Evolutionary conservation across 2,888 invertebrate genomes (phyloP), one percentile per base, ranked within the genome.

Genomic region (Drosophila anomalata): DNA sequence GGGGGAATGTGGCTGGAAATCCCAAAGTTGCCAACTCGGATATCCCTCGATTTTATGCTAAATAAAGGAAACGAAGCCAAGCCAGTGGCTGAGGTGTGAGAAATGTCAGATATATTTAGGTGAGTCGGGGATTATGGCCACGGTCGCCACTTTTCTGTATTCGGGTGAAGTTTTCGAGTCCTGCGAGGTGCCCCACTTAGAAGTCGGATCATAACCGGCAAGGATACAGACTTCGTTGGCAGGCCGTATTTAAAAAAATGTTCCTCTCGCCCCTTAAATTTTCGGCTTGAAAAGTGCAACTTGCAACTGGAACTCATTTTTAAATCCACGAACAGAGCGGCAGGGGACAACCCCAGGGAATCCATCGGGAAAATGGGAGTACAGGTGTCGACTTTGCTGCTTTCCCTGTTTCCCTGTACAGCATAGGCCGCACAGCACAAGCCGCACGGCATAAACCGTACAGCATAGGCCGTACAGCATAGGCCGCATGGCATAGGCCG

Each of bases 1-100:
- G 36, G 44, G 44, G 57, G 72, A 67, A 68, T 63, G 70, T 68
- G 73, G 62, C 42, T 20, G 50, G 62, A 48, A 62, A 65, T 65
- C 62, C 61, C 36, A 29, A 31, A 62, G 48, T 51, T 66, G 29
- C 42, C 51, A 33, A 24, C 46, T 57, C n/a, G 53, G 44, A 22
- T 44, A 54, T 41, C 66, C 26, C 46, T 50, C 26, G 44, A 57
- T 47, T 44, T 62, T 26, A 56, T 33, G 24, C 51, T 29, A 62
- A 62, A 50, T 12, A 47, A 24, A 22, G 20, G 9, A 26, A 36
- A 24, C 39, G 46, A 17, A 11, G 11, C 22, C 33, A 26, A 12
- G 6, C 20, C 44, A 42, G 12, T 8, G 22, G 17, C 42, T n/a
- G 26, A 59, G 51, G 51, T 44, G 51, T 53, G 24, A 26, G 44